phyloP scores from a whole-genome alignment of 2,113 vertebrate genomes.

The Anguilla rostrata region DNA sequence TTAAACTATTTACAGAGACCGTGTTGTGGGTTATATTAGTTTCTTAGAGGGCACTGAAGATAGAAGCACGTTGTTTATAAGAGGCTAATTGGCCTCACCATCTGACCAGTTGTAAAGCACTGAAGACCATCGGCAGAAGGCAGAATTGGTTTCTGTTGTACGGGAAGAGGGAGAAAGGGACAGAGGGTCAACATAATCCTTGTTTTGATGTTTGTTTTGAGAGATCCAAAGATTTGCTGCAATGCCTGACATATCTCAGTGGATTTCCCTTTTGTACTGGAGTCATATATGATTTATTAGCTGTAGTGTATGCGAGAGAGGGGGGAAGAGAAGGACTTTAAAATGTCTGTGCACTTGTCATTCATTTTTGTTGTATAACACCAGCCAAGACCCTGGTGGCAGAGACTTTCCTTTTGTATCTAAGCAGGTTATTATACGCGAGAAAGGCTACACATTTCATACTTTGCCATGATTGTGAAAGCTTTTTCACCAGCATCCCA shows the following conservation, averaged over 20 bases:
- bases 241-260: neutral
- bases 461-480: neutral
- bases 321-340: neutral
- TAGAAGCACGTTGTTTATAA: neutral
- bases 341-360: neutral
- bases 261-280: neutral
- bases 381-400: neutral
- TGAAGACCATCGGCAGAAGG: neutral
- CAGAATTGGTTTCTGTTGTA: neutral
- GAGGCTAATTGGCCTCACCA: constrained; percentile 1
- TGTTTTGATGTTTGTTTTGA: constrained; percentile 4
- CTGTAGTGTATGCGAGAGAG: neutral
- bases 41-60: neutral
- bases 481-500: neutral
- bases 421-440: neutral
- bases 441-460: neutral
- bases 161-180: neutral
- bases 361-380: neutral
- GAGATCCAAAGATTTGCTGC: neutral
- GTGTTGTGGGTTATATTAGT: neutral
- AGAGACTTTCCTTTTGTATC: neutral
- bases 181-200: neutral
- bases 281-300: constrained; percentile 5
- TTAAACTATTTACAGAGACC: neutral
- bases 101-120: neutral